Percentiles rank a stretch among this genome's conserved stretches.
Conservation (phyloP, 1,140 invertebrate species). For the Atopsyche davidsoni region DNA sequence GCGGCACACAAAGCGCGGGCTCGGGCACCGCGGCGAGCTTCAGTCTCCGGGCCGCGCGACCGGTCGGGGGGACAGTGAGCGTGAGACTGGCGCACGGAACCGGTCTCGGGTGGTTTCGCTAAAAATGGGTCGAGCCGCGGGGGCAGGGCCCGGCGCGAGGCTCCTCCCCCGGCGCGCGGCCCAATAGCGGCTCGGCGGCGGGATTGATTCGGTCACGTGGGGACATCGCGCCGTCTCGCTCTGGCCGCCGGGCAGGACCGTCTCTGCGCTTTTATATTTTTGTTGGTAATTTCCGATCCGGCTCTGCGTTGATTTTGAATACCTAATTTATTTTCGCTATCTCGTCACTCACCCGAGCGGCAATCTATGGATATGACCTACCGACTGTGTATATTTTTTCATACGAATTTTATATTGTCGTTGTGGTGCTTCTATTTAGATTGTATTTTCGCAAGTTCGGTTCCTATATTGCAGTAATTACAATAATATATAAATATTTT, state of each 20-base stretch:
- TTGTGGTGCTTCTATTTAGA: too few species aligned
- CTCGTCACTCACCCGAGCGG: too few species aligned
- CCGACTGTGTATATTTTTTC: too few species aligned
- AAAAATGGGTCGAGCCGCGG: background rate
- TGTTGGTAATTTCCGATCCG: slow-evolving; percentile 4
- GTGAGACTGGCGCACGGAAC: slow-evolving; percentile 8
- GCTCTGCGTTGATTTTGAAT: slow-evolving; percentile 24
- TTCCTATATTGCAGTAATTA: too few species aligned
- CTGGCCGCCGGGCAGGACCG: background rate
- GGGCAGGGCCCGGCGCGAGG: slow-evolving; percentile 1
- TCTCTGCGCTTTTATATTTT: too few species aligned
- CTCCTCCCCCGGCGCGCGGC: background rate
- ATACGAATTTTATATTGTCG: too few species aligned
- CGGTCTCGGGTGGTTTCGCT: background rate
- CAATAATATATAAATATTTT: background rate
- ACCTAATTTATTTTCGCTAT: too few species aligned
- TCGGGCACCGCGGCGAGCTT: background rate
- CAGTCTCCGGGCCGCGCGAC: background rate
- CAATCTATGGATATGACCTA: too few species aligned
- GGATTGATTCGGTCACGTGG: slow-evolving; percentile 24
- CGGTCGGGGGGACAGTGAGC: background rate
- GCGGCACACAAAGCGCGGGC: background rate
- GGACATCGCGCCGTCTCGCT: background rate
- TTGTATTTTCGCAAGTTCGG: too few species aligned
- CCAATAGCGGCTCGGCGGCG: slow-evolving; percentile 2